Conservation (phyloP, 1,140 invertebrate genomes). For the Campoletis sonorensis region DNA sequence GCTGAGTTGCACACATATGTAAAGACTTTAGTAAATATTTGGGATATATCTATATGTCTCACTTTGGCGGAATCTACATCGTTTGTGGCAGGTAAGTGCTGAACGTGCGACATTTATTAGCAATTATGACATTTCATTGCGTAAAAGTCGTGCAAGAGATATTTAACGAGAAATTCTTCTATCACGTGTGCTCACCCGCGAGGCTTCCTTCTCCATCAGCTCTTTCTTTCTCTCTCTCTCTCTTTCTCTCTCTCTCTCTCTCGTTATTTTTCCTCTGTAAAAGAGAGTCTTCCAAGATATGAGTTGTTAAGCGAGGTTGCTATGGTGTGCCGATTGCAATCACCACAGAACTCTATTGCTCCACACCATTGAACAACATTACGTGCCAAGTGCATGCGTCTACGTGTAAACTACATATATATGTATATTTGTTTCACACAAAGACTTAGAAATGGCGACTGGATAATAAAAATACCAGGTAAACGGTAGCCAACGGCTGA, state of each 20-base stretch:
- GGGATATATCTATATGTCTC: neutral
- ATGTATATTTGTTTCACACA: neutral
- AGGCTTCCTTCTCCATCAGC: neutral
- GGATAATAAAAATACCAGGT: constrained; percentile 46
- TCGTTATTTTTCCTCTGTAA: neutral
- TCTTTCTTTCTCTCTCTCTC: constrained; percentile 12
- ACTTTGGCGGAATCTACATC: constrained; percentile 19
- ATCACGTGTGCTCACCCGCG: neutral
- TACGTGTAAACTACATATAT: too few species aligned
- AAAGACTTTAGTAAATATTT: neutral
- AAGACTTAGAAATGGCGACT: constrained; percentile 8
- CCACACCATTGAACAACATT: neutral
- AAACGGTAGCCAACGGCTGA: constrained; percentile 52
- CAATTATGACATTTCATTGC: constrained; percentile 58
- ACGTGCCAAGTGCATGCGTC: neutral
- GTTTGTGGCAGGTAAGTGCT: constrained; percentile 45
- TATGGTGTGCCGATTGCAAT: constrained; percentile 9
- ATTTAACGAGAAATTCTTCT: constrained; percentile 16
- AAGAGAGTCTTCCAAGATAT: constrained; percentile 19
- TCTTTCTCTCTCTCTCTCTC: neutral
- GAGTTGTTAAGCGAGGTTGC: constrained; percentile 5
- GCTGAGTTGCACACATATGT: neutral
- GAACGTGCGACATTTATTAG: constrained; percentile 56
- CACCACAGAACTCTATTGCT: neutral
- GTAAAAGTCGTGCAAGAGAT: constrained; percentile 42